A percentile compares a stretch with the other conserved stretches of the same genome.
Evolutionary conservation across 2,113 vertebrate species (phyloP).

Genomic region (Pipra filicauda): DNA sequence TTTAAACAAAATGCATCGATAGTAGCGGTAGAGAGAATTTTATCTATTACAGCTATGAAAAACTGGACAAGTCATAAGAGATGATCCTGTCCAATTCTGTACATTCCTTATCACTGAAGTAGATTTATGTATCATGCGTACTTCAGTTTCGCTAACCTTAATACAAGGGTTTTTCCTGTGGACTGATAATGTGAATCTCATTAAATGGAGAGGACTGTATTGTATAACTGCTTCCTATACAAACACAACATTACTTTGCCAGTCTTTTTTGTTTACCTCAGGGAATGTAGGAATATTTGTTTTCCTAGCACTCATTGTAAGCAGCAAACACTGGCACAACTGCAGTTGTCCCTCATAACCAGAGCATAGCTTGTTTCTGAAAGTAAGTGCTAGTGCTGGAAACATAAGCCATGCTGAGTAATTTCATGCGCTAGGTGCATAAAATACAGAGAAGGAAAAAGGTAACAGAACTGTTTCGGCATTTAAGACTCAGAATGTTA

Average conservation of each 20-base stretch:
- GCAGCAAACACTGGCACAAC: not conserved
- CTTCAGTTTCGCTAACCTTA: not conserved
- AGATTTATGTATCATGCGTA: not conserved
- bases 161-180: not conserved
- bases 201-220: not conserved
- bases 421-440: not conserved
- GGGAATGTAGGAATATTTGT: not conserved
- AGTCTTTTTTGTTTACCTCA: not conserved
- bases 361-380: not conserved
- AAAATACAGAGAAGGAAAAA: not conserved
- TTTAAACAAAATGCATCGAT: not conserved
- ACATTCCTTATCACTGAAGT: not conserved
- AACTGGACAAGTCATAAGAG: not conserved
- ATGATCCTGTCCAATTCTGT: not conserved
- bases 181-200: not conserved
- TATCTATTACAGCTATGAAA: not conserved
- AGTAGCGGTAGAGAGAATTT: accelerated
- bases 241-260: not conserved
- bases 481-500: not conserved
- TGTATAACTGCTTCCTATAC: not conserved
- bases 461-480: not conserved
- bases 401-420: not conserved
- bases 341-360: not conserved
- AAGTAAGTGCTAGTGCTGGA: not conserved
- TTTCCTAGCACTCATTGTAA: not conserved